A percentile compares a stretch with the other conserved stretches of the same genome.
Conservation (phyloP, 2,888 invertebrate genomes). For the Aphidius colemani region DNA sequence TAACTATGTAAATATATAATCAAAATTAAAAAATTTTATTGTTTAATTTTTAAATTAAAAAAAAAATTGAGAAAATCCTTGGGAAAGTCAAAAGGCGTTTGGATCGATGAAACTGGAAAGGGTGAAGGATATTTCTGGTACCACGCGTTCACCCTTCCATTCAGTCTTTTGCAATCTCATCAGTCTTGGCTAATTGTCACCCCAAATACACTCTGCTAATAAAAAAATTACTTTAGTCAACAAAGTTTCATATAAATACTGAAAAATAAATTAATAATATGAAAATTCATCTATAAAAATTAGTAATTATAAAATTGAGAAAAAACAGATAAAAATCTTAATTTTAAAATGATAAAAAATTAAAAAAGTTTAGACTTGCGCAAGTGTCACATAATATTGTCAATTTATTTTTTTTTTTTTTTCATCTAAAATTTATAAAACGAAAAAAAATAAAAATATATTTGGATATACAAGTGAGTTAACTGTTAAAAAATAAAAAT, state of each 20-base stretch:
- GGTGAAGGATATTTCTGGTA: constrained; percentile 16
- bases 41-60: not conserved
- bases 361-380: constrained; percentile 31
- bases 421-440: not conserved
- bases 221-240: not conserved
- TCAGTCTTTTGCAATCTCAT: constrained; percentile 4
- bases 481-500: not conserved
- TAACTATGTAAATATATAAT: no score
- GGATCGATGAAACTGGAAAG: constrained; percentile 17
- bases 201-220: not conserved
- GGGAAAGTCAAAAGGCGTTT: constrained; percentile 5
- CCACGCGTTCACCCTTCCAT: constrained; percentile 5
- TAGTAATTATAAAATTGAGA: not conserved
- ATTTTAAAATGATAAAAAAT: constrained; percentile 8
- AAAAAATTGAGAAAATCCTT: not conserved
- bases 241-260: no score
- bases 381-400: constrained; percentile 24
- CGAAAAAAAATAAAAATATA: constrained; percentile 22
- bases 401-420: no score
- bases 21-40: not conserved
- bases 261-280: no score
- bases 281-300: not conserved
- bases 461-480: constrained; percentile 18
- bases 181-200: not conserved
- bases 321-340: not conserved